Base-by-base conservation (phyloP, 1,140 invertebrate species). In the Drosophila neocordata region DNA sequence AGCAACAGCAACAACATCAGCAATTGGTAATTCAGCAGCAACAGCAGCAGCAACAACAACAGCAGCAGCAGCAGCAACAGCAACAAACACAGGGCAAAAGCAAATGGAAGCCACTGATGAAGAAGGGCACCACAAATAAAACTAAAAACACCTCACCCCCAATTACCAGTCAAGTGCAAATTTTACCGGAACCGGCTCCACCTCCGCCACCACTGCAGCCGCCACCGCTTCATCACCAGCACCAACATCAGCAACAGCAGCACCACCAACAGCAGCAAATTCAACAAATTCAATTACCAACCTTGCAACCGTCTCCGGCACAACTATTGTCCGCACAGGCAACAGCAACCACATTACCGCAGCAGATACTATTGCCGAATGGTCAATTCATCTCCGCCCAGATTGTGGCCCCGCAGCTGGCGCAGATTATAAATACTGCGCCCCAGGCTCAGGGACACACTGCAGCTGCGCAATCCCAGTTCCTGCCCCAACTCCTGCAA, bases 311-410 rank as follows among this genome's bases (percentile, higher is more conserved):
- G 6, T 76, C 83, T 7, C 89, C 89, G 37, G 27, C 75, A 22
- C 80, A 74, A 57, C 58, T 78, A 5, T 12, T 81, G 60, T 78
- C 89, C 18, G 70, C 74, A 5, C 65, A 73, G 34, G 58, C 65
- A n/a, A 35, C 69, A 37, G 79, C 74, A 4, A 69, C 73, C 1
- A 69, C 27, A 31, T 31, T 91, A 56, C 73, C 85, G 11, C 89
- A 90, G 64, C 91, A 91, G 69, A 80, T 92, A 11, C 75, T 92
- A 11, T 66, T 92, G 48, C 89, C 91, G 12, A 92, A 92, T 72
- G 90, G 91, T 8, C 90, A 92, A 62, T 76, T 92, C n/a, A 88
- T 91, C 12, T 91, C 91, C 11, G 78, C 89, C 2, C 89, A 92
- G 60, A 79, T 91, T 35, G 77, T 91, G 27, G 56, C 83, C 13